These are phyloP conservation scores for Hypsibius dujardini DNA, from an alignment of 1,140 invertebrate species.

Conservation along the genomic window DNA sequence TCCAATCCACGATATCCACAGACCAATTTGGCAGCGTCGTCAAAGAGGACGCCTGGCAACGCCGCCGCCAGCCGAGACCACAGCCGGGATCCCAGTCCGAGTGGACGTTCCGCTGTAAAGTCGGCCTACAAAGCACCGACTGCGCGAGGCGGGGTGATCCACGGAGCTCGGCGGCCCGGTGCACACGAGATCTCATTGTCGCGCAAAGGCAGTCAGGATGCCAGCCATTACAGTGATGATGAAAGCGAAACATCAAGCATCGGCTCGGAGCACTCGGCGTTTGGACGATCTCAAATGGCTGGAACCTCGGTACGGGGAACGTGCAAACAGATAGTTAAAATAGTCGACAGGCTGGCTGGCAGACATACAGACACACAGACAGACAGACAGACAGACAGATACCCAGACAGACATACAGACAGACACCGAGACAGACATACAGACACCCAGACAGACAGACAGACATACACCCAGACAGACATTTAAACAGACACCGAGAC, in stretches of 20 bases:
- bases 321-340: too few relatives aligned
- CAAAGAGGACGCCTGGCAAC: constrained; percentile 17
- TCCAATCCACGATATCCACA: background rate
- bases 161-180: background rate
- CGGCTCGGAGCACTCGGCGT: background rate
- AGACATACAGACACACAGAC: too few relatives aligned
- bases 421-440: too few relatives aligned
- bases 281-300: too few relatives aligned
- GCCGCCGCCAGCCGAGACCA: constrained; percentile 20
- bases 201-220: background rate
- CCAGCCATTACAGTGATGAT: background rate
- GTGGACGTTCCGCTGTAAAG: constrained; percentile 19
- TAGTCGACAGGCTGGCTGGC: too few relatives aligned
- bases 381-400: too few relatives aligned
- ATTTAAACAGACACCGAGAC: too few relatives aligned
- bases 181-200: background rate
- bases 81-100: constrained; percentile 23
- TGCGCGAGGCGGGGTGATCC: too few relatives aligned
- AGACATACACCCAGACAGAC: too few relatives aligned
- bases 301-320: too few relatives aligned
- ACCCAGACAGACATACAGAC: too few relatives aligned
- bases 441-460: too few relatives aligned
- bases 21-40: background rate
- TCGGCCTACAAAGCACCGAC: background rate
- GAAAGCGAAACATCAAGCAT: constrained; percentile 13